phyloP scores from a whole-genome alignment of 2,797 vertebrate species.

The Salmo trutta region DNA sequence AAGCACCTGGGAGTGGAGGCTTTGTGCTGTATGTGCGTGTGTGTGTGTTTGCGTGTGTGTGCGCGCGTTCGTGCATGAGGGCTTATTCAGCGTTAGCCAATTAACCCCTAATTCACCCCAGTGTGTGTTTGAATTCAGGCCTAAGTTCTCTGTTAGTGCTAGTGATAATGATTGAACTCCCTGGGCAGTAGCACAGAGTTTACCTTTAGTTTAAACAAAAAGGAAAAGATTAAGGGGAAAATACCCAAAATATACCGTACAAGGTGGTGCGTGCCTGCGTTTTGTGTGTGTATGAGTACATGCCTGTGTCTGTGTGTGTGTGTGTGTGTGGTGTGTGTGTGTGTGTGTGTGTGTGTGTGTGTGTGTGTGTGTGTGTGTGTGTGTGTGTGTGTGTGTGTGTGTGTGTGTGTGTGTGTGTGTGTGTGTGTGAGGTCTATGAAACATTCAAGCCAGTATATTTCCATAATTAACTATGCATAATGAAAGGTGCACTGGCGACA shows the following conservation, averaged over 20 bases:
- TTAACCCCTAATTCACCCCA: conserved; percentile 23
- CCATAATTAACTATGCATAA: conserved; percentile 21
- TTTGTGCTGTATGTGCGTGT: neutral
- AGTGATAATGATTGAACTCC: conserved; percentile 33
- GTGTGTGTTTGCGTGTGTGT: neutral
- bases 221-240: conserved; percentile 10
- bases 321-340: too few relatives aligned
- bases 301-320: neutral
- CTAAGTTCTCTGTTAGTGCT: conserved; percentile 15
- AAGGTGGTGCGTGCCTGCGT: neutral
- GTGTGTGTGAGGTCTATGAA: conserved; percentile 22
- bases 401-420: too few relatives aligned
- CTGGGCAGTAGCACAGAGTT: conserved; percentile 11
- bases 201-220: neutral
- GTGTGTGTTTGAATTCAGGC: conserved; percentile 2
- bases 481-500: neutral
- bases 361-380: neutral
- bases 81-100: conserved; percentile 26
- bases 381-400: too few relatives aligned
- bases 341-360: too few relatives aligned
- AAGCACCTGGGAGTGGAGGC: conserved; percentile 29
- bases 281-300: too few relatives aligned
- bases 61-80: neutral
- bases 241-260: neutral
- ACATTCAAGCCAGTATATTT: conserved; percentile 23